Base-by-base conservation (phyloP, 2,113 vertebrate genomes). In the Dipodomys stephensi region DNA sequence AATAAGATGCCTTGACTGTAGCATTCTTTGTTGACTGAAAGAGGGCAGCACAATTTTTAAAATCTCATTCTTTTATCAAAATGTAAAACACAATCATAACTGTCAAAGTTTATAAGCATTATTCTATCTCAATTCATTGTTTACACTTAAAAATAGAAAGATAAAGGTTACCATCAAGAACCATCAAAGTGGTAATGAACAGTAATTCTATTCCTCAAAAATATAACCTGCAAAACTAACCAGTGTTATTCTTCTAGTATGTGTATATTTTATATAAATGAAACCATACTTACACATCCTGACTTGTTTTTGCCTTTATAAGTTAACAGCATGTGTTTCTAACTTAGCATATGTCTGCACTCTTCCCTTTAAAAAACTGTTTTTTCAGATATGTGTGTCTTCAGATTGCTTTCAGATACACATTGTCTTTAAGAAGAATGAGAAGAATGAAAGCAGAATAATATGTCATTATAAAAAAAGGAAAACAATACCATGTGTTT, bases 121-220 rank as follows among this genome's bases (percentile, higher is more conserved):
- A 67, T 62, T 12, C n/a, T 86, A 64, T 30, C 16, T 57, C 18
- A 35, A 77, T 65, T 91, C 15, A 44, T 72, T 92, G 88, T 89
- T 91, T 22, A 76, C 15, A 62, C 39, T 92, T 83, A 83, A 62
- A 90, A 76, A 87, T 90, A 30, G 69, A 83, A 93, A 81, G 74
- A 57, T 83, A 57, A 93, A 83, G 35, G 6, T 30, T 16, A 73
- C 25, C 46, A 71, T 73, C 27, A 76, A 64, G 72, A 87, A 83
- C 57, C 73, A 80, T 22, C 18, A 83, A 49, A 44, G 6, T 62
- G 39, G 80, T 81, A 80, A 46, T 65, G 44, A 65, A 83, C 8
- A 77, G 7, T 62, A 64, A 68, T 71, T 74, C 20, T 79, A 64
- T 10, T 82, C 20, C 4, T 10, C 13, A 1, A 32, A 39, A 49